Percentiles rank a stretch among this genome's conserved stretches.
Conservation (phyloP, 2,113 vertebrate species). For the Cryptotis parvus region DNA sequence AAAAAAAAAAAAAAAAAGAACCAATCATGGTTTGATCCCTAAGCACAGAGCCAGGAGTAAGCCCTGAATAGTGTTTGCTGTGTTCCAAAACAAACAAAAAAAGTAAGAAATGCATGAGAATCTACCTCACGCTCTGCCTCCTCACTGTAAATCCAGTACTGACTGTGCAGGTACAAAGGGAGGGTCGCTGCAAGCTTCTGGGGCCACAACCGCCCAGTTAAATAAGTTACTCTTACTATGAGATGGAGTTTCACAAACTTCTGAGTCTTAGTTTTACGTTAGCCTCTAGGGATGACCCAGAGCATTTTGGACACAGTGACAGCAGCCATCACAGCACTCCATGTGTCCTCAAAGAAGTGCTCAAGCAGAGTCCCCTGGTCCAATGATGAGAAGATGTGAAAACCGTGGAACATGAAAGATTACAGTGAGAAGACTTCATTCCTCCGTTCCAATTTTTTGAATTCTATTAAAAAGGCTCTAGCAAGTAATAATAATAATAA, state of each 20-base stretch:
- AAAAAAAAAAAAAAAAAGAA: no score
- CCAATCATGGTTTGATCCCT: no score
- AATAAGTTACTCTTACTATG: not conserved
- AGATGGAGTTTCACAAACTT: not conserved
- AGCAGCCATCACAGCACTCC: no score
- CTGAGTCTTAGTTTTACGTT: not conserved
- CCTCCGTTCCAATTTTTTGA: not conserved
- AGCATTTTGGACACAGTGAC: not conserved
- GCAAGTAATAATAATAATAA: not conserved
- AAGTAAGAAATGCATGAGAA: no score
- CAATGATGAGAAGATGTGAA: not conserved
- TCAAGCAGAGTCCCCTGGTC: not conserved
- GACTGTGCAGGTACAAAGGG: not conserved
- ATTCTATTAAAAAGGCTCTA: not conserved
- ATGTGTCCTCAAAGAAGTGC: accelerated
- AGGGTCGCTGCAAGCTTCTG: not conserved
- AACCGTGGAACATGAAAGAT: no score
- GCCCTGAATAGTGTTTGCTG: no score
- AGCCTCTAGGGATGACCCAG: not conserved
- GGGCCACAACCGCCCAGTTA: not conserved
- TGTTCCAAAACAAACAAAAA: no score
- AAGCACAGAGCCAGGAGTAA: no score
- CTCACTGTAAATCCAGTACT: not conserved
- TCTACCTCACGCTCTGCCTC: not conserved
- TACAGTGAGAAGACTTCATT: not conserved